Base-by-base conservation (phyloP, 2,888 invertebrate genomes). In the Hydrotaea diabolus region DNA sequence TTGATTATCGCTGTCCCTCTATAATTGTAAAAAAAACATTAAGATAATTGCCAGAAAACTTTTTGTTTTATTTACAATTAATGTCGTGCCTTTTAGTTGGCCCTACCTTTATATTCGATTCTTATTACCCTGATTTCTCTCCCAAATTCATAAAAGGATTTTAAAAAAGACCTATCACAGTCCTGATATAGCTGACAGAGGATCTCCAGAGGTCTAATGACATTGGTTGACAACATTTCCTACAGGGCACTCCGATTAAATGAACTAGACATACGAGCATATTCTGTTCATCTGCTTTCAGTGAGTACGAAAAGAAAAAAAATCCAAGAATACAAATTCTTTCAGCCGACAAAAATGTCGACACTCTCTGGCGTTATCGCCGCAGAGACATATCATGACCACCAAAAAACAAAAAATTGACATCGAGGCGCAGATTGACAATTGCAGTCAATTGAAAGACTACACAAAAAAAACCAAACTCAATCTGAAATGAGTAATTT, bases 381-480 rank as follows among this genome's bases (percentile, higher is more conserved):
- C 26, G 59, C 39, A 39, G 55, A 19, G 15, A n/a, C 64, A 59
- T 46, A 72, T 53, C 62, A 57, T 53, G 53, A 23, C n/a, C 74
- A 39, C 39, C 23, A 62, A 11, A 43, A 66, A 11, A 55, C 64
- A 36, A 74, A 80, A 73, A 73, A 77, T 77, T 72, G 81, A 81
- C 72, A 69, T 39, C 59, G 74, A 59, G 72, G 83, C 62, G 82
- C 73, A 75, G 80, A 85, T 80, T 84, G 86, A 84, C 78, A 84
- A 79, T 82, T 84, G 66, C 79, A 79, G 74, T 81, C 80, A 86
- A 81, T 83, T 86, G 76, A 64, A 57, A 85, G 57, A 21, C 11
- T 36, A 71, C 8, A 4, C 11, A 3, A 69, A 75, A 43, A 43
- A 75, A 59, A 43, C 39, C 2, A 55, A 19, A 19, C 1, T 31